phyloP scores from a whole-genome alignment of 2,797 vertebrate genomes.

The Cichlasoma orientale region DNA sequence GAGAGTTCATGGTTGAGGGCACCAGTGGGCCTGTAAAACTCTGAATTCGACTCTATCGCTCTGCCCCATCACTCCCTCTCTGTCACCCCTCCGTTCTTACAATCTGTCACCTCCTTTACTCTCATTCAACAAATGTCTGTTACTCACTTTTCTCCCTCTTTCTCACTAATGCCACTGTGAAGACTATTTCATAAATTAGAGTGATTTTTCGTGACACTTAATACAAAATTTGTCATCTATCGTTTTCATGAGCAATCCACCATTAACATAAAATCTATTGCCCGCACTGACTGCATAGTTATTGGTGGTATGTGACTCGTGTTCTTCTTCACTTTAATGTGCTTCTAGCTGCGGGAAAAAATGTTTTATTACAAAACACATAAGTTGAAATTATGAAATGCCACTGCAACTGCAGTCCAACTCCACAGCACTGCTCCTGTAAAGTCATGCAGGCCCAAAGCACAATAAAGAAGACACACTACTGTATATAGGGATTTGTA shows the following conservation, averaged over 20 bases:
- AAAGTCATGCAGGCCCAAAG: neutral
- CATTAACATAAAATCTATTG: slow-evolving; percentile 11
- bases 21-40: slow-evolving; percentile 1
- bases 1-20: slow-evolving; percentile 18
- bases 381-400: slow-evolving; percentile 2
- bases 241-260: slow-evolving; percentile 1
- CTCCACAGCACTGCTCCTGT: neutral
- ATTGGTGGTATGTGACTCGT: neutral
- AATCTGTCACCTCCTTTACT: slow-evolving; percentile 30
- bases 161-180: slow-evolving; percentile 22
- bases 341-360: neutral
- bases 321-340: neutral
- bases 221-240: slow-evolving; percentile 15
- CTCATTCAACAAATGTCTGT: slow-evolving; percentile 26
- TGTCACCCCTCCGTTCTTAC: slow-evolving; percentile 2
- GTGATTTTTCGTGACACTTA: slow-evolving; percentile 14
- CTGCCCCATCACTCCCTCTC: neutral
- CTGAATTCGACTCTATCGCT: slow-evolving; percentile 12
- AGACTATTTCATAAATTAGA: slow-evolving; percentile 4
- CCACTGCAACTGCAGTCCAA: neutral
- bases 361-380: neutral
- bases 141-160: neutral
- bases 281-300: neutral
- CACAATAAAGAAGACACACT: neutral
- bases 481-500: neutral